Conservation (phyloP, 2,888 invertebrate species). For the Brachynemurus nebulosus region DNA sequence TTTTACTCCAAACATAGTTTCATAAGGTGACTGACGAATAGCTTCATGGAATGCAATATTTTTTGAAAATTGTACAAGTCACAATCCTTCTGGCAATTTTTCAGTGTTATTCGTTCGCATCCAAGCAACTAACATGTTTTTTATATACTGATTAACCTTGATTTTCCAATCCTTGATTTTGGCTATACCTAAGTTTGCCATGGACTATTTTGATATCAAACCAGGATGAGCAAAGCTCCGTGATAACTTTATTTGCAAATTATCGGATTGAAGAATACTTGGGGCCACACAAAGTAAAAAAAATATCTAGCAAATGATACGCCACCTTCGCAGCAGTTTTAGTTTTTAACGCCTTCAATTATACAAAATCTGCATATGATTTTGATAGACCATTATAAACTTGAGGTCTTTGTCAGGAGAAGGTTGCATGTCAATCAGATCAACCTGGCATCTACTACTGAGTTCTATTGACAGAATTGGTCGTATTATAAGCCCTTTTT, state of each 20-base stretch:
- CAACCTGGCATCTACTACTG: slow-evolving; percentile 17
- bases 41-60: slow-evolving; percentile 20
- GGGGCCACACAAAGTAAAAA: slow-evolving; percentile 26
- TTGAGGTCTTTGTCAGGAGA: slow-evolving; percentile 22
- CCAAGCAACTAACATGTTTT: slow-evolving; percentile 23
- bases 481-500: neutral
- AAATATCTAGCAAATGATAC: slow-evolving; percentile 25
- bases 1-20: slow-evolving; percentile 23
- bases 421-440: slow-evolving; percentile 26
- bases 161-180: slow-evolving; percentile 17
- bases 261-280: slow-evolving; percentile 23
- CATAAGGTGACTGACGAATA: slow-evolving; percentile 23
- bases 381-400: slow-evolving; percentile 27
- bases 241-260: slow-evolving; percentile 20
- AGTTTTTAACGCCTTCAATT: slow-evolving; percentile 20
- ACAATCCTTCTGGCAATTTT: slow-evolving; percentile 22
- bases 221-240: slow-evolving; percentile 20
- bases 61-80: slow-evolving; percentile 22
- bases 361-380: slow-evolving; percentile 25
- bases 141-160: slow-evolving; percentile 19
- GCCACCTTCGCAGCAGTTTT: slow-evolving; percentile 26
- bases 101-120: slow-evolving; percentile 21
- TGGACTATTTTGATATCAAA: slow-evolving; percentile 20
- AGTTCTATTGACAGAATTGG: neutral
- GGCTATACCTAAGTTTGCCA: slow-evolving; percentile 19